These are phyloP conservation scores for Tetragonula carbonaria DNA, from an alignment of 2,888 invertebrate species.

Conservation along the genomic window DNA sequence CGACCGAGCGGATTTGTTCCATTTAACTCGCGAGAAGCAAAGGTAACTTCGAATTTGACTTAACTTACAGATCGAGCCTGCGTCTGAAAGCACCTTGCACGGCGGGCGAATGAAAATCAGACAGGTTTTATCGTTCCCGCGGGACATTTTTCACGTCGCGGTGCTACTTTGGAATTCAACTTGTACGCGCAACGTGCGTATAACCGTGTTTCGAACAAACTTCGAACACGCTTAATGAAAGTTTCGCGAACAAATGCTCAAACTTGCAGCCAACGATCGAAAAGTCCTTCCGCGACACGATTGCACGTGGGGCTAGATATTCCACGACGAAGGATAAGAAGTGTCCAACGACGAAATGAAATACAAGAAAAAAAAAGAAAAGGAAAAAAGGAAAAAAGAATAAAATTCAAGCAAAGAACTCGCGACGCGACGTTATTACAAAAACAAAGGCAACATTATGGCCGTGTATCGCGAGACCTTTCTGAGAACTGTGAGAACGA, in stretches of 20 bases:
- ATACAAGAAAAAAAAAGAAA: neutral
- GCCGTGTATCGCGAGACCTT: slow-evolving; percentile 1
- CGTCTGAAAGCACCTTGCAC: slow-evolving; percentile 18
- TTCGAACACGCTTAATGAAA: neutral
- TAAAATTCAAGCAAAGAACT: neutral
- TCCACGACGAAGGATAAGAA: neutral
- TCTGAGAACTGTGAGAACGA: slow-evolving; percentile 32
- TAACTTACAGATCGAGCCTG: slow-evolving; percentile 40
- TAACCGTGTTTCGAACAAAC: neutral
- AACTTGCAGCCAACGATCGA: neutral
- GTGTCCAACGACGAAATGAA: neutral
- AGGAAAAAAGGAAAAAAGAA: neutral
- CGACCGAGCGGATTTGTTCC: slow-evolving; percentile 49
- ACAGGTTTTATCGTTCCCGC: neutral
- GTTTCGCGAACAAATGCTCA: neutral
- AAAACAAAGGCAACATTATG: slow-evolving; percentile 23
- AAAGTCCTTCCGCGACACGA: neutral
- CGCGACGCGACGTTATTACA: slow-evolving; percentile 33
- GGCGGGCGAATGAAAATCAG: slow-evolving; percentile 32
- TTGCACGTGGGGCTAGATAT: no score
- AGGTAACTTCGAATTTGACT: slow-evolving; percentile 39
- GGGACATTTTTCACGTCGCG: slow-evolving; percentile 19
- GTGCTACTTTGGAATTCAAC: neutral
- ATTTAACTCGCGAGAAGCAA: slow-evolving; percentile 41
- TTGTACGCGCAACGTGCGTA: neutral